Evolutionary conservation across 1,140 invertebrate species (phyloP).

Genomic region (Drosophila nigromelanica): DNA sequence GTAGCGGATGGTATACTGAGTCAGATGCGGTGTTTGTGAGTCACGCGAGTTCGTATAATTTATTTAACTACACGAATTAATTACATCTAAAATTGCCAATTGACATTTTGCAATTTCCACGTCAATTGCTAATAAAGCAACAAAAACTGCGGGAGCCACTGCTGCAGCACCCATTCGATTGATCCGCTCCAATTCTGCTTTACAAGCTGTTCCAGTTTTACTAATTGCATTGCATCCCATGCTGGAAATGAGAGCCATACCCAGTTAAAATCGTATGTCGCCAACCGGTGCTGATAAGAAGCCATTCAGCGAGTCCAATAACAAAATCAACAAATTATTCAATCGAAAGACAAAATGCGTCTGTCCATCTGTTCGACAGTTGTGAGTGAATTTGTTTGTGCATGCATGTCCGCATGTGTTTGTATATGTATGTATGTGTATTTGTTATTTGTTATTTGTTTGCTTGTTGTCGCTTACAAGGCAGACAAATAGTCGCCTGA

Average conservation of each 20-base stretch:
- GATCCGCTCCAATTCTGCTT: conserved; percentile 24
- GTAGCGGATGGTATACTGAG: background rate
- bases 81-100: conserved; percentile 10
- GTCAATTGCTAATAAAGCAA: conserved; percentile 3
- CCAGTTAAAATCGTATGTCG: background rate
- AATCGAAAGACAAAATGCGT: background rate
- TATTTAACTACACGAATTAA: background rate
- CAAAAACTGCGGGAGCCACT: too few species aligned
- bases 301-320: background rate
- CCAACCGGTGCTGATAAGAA: conserved; percentile 33
- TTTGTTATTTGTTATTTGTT: conserved; percentile 22
- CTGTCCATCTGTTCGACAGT: background rate
- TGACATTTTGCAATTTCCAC: conserved; percentile 17
- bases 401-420: conserved; percentile 6
- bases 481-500: conserved; percentile 46
- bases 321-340: background rate
- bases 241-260: background rate
- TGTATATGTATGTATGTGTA: conserved; percentile 26
- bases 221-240: conserved; percentile 26
- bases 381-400: background rate
- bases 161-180: background rate
- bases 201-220: conserved; percentile 6
- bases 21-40: conserved; percentile 25
- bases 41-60: conserved; percentile 15
- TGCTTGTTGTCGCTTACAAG: conserved; percentile 14